Conservation (phyloP, 2,888 invertebrate species). For the Metopia argyrocephala region DNA sequence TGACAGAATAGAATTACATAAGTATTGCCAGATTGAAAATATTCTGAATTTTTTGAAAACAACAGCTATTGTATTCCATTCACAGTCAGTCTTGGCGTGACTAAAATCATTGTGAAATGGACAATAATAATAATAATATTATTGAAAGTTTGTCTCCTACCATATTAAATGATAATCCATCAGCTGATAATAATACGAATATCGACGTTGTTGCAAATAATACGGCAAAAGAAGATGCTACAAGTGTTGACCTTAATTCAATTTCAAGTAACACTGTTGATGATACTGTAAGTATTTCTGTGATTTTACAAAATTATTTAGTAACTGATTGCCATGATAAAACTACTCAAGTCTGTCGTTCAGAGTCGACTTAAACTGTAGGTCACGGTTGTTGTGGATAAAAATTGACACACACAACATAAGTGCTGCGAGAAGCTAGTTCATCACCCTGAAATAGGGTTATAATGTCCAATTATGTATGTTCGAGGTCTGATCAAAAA, state of each 20-base stretch:
- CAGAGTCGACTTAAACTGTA: no score
- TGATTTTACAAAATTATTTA: conserved; percentile 25
- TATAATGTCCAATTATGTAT: no score
- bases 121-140: conserved; percentile 21
- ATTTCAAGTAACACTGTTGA: conserved; percentile 15
- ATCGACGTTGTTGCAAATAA: conserved; percentile 15
- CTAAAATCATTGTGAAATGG: conserved; percentile 17
- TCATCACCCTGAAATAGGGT: no score
- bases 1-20: no score
- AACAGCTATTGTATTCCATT: conserved; percentile 21
- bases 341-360: no score
- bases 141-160: neutral
- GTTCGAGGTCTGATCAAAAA: no score
- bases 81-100: conserved; percentile 13
- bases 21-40: no score
- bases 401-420: no score
- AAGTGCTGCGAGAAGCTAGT: no score
- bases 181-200: conserved; percentile 13
- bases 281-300: conserved; percentile 36
- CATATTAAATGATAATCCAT: conserved; percentile 25
- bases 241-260: conserved; percentile 11
- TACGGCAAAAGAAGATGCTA: conserved; percentile 13
- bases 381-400: no score
- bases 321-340: no score
- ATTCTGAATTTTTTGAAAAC: conserved; percentile 28